These are phyloP conservation scores for Oscheius sp. DNA, from an alignment of 2,888 invertebrate genomes.

Conservation along the genomic window DNA sequence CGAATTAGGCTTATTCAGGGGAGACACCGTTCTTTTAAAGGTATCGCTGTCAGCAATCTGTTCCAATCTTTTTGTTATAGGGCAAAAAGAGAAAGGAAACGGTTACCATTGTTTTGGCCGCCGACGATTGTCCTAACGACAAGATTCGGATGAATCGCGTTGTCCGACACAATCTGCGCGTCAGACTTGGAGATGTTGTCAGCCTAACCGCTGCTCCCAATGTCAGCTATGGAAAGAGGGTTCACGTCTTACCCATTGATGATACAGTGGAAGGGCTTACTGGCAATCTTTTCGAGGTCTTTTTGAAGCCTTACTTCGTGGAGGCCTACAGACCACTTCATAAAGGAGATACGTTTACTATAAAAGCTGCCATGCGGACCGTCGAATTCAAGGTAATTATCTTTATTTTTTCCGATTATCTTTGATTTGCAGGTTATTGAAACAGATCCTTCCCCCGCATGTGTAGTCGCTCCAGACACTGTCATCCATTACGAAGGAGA, in stretches of 20 bases:
- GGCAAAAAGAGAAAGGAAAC: slow-evolving; percentile 97
- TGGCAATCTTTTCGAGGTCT: slow-evolving; percentile 95
- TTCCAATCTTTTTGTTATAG: slow-evolving; percentile 47
- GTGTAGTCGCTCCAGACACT: slow-evolving; percentile 98
- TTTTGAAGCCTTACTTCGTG: slow-evolving; percentile 97
- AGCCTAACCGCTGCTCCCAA: slow-evolving; percentile 93
- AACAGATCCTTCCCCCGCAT: slow-evolving; percentile 96
- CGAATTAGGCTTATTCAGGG: slow-evolving; percentile 94
- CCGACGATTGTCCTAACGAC: slow-evolving; percentile 94
- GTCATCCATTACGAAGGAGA: slow-evolving; percentile 99
- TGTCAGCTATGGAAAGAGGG: slow-evolving; percentile 96
- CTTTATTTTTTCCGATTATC: not conserved
- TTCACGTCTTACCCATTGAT: slow-evolving; percentile 97
- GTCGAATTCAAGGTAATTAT: slow-evolving; percentile 98
- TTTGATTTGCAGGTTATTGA: slow-evolving; percentile 81
- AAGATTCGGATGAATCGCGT: slow-evolving; percentile 98
- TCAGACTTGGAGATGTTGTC: slow-evolving; percentile 93
- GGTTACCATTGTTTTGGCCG: slow-evolving; percentile 93
- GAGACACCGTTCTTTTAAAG: slow-evolving; percentile 95
- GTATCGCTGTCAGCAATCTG: slow-evolving; percentile 2
- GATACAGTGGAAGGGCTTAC: slow-evolving; percentile 97
- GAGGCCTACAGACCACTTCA: slow-evolving; percentile 98
- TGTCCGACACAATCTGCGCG: slow-evolving; percentile 90
- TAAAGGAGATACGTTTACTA: slow-evolving; percentile 93
- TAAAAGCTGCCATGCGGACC: slow-evolving; percentile 96